Conservation (phyloP, 2,797 vertebrate species). For the Pelobates cultripes region DNA sequence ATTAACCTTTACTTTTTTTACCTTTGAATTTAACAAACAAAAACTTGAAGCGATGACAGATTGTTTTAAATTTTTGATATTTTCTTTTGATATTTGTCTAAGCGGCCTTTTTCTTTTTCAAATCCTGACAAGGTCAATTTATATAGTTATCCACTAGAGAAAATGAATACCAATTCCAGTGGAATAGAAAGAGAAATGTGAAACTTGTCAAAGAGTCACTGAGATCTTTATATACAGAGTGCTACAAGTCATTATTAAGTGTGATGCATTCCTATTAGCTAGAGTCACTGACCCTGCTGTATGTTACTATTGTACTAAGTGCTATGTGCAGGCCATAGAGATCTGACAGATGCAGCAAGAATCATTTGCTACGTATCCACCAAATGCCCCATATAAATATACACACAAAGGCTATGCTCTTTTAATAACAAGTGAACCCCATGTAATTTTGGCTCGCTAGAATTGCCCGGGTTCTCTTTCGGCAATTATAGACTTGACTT, state of each 20-base stretch:
- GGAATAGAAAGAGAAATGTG: slow-evolving; percentile 46
- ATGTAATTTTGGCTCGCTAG: slow-evolving; percentile 15
- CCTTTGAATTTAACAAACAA: slow-evolving; percentile 52
- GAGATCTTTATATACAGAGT: slow-evolving; percentile 52
- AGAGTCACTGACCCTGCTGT: slow-evolving; percentile 52
- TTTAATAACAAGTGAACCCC: not conserved
- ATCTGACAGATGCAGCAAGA: slow-evolving; percentile 57
- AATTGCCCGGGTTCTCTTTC: slow-evolving; percentile 4
- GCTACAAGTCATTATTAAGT: slow-evolving; percentile 56
- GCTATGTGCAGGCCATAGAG: slow-evolving; percentile 51
- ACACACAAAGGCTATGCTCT: not conserved
- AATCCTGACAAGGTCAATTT: slow-evolving; percentile 55
- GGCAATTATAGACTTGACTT: slow-evolving; percentile 25
- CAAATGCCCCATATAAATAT: slow-evolving; percentile 34
- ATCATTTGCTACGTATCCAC: slow-evolving; percentile 21
- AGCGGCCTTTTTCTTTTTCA: slow-evolving; percentile 57
- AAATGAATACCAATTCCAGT: slow-evolving; percentile 52
- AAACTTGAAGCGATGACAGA: slow-evolving; percentile 47
- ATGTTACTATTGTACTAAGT: slow-evolving; percentile 49
- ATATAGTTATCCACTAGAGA: slow-evolving; percentile 53
- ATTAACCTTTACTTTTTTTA: slow-evolving; percentile 33
- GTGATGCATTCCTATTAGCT: slow-evolving; percentile 54
- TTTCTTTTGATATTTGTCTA: slow-evolving; percentile 52
- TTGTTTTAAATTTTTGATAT: slow-evolving; percentile 51
- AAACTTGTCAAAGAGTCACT: slow-evolving; percentile 51